Evolutionary conservation across 2,888 invertebrate species (phyloP).

Genomic region (Syrista parreyssii): DNA sequence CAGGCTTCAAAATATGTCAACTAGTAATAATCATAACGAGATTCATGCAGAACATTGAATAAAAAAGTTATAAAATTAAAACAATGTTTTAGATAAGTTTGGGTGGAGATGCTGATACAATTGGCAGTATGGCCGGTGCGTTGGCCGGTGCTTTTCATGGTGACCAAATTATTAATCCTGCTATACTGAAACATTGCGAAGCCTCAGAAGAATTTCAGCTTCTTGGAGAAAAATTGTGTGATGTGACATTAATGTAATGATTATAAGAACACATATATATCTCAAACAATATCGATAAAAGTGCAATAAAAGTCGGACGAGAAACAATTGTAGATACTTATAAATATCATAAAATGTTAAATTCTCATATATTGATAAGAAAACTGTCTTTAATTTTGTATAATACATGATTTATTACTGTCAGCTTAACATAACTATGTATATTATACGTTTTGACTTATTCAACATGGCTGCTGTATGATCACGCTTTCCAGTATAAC

Average conservation of each 20-base stretch:
- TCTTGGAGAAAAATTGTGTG: constrained; percentile 69
- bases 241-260: constrained; percentile 26
- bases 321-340: no score
- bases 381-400: no score
- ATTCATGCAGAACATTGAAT: no score
- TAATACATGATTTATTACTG: no score
- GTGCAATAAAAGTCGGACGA: no score
- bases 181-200: constrained; percentile 73
- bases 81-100: constrained; percentile 68
- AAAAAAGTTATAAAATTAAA: no score
- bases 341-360: no score
- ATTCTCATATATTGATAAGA: no score
- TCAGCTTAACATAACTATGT: no score
- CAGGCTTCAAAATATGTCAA: background rate
- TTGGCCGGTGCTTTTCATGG: constrained; percentile 78
- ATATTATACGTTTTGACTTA: background rate
- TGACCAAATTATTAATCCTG: constrained; percentile 67
- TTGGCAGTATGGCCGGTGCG: constrained; percentile 80
- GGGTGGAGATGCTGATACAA: constrained; percentile 84
- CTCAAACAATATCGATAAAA: no score
- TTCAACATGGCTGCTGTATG: constrained; percentile 36
- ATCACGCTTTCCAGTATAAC: constrained; percentile 19
- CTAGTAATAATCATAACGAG: background rate
- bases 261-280: no score
- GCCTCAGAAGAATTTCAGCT: constrained; percentile 67